Conservation (phyloP, 2,888 invertebrate species). For the Amphipoea oculea region DNA sequence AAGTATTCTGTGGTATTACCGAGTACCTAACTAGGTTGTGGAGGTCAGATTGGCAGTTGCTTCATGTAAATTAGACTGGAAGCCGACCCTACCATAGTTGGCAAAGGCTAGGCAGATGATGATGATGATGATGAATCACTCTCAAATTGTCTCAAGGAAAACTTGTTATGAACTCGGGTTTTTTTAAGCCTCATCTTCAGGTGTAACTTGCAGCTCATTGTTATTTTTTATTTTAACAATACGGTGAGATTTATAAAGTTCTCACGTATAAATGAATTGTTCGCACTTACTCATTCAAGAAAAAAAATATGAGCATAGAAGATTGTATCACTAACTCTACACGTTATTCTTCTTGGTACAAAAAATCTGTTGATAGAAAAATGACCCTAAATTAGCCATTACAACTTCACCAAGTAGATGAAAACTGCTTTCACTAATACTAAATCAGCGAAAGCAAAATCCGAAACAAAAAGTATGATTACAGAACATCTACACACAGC, state of each 20-base stretch:
- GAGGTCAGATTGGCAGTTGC: not conserved
- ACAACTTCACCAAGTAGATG: not conserved
- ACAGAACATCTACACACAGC: conserved; percentile 3
- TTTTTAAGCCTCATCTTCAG: not conserved
- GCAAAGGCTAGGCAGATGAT: not conserved
- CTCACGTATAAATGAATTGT: conserved; percentile 24
- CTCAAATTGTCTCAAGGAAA: not conserved
- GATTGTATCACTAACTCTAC: conserved; percentile 1
- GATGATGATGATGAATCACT: not conserved
- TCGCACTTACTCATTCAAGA: conserved; percentile 1
- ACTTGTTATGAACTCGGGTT: not conserved
- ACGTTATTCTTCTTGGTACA: not conserved
- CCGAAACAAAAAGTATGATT: conserved; percentile 23
- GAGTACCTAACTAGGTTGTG: not conserved
- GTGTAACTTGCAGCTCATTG: conserved; percentile 5
- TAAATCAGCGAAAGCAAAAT: conserved; percentile 19
- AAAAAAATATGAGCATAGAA: not conserved
- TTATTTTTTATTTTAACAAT: conserved; percentile 27
- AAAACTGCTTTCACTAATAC: conserved; percentile 12
- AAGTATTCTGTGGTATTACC: too few species aligned
- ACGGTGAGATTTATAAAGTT: conserved; percentile 17
- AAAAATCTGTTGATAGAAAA: conserved; percentile 1
- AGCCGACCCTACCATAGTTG: not conserved
- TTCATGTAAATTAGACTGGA: not conserved
- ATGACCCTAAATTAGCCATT: not conserved